phyloP scores from a whole-genome alignment of 2,888 invertebrate species.

The Bugulina stolonifera region DNA sequence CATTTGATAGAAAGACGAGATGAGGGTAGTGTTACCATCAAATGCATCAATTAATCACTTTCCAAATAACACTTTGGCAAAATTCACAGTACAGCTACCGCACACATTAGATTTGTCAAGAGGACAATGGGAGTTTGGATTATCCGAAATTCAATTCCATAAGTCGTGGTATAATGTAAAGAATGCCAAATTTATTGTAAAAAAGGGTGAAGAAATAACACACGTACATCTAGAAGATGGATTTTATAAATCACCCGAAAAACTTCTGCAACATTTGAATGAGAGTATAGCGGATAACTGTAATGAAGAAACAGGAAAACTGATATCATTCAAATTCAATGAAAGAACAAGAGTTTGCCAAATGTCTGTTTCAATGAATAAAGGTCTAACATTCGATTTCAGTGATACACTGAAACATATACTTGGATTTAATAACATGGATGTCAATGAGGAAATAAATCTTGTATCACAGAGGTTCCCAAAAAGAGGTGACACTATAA shows the following conservation, averaged over 20 bases:
- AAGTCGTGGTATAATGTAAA: constrained; percentile 16
- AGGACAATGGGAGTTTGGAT: constrained; percentile 13
- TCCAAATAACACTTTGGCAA: constrained; percentile 14
- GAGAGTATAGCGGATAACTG: background rate
- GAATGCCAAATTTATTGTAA: background rate
- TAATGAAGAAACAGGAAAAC: constrained; percentile 1
- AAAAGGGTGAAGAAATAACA: background rate
- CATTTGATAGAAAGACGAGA: background rate
- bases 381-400: background rate
- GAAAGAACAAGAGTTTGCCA: background rate
- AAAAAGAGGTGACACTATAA: background rate
- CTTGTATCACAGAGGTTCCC: background rate
- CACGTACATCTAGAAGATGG: background rate
- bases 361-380: background rate
- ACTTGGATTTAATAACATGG: background rate
- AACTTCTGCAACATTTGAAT: background rate
- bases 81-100: constrained; percentile 12
- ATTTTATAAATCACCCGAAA: background rate
- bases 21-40: constrained; percentile 20
- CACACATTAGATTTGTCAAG: constrained; percentile 5
- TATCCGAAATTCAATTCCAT: constrained; percentile 7
- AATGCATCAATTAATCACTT: background rate
- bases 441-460: background rate
- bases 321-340: constrained; percentile 2
- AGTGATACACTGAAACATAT: constrained; percentile 1